Percentiles rank a stretch among this genome's conserved stretches.
These are phyloP conservation scores for Melinaea menophilus DNA, from an alignment of 2,888 invertebrate species.

Conservation along the genomic window DNA sequence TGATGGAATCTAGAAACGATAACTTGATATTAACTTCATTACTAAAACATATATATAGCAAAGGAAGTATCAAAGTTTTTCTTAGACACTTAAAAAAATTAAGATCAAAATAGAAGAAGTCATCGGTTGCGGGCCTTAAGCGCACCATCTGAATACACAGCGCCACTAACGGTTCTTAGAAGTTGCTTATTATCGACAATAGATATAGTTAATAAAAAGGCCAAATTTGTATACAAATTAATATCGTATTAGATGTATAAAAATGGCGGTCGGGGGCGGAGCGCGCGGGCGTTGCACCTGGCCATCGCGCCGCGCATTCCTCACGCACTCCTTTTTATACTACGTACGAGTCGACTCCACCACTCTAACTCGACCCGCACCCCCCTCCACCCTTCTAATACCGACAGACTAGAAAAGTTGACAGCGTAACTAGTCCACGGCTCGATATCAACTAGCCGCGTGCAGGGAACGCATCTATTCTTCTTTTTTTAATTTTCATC, in stretches of 20 bases:
- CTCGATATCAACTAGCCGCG: slow-evolving; percentile 16
- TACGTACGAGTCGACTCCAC: slow-evolving; percentile 60
- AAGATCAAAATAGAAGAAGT: too few relatives aligned
- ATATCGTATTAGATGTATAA: slow-evolving; percentile 62
- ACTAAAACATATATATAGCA: neutral
- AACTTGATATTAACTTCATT: too few relatives aligned
- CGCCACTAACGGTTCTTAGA: slow-evolving; percentile 12
- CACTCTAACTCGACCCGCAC: slow-evolving; percentile 49
- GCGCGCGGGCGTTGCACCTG: slow-evolving; percentile 74
- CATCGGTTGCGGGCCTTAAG: too few relatives aligned
- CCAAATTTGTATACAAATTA: slow-evolving; percentile 47
- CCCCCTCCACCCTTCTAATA: slow-evolving; percentile 39
- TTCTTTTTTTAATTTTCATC: slow-evolving; percentile 56
- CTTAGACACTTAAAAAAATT: too few relatives aligned
- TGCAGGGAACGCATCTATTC: slow-evolving; percentile 44
- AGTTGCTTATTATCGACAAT: slow-evolving; percentile 2
- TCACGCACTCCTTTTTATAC: slow-evolving; percentile 75
- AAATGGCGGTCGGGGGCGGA: slow-evolving; percentile 68
- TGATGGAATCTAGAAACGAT: too few relatives aligned
- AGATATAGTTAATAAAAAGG: slow-evolving; percentile 14
- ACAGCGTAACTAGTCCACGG: slow-evolving; percentile 39
- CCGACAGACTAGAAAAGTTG: slow-evolving; percentile 46
- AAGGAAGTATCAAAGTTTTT: slow-evolving; percentile 6
- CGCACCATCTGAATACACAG: neutral
- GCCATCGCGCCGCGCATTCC: slow-evolving; percentile 69